These are phyloP conservation scores for Prochilodus magdalenae DNA, from an alignment of 2,113 vertebrate species.

Conservation along the genomic window DNA sequence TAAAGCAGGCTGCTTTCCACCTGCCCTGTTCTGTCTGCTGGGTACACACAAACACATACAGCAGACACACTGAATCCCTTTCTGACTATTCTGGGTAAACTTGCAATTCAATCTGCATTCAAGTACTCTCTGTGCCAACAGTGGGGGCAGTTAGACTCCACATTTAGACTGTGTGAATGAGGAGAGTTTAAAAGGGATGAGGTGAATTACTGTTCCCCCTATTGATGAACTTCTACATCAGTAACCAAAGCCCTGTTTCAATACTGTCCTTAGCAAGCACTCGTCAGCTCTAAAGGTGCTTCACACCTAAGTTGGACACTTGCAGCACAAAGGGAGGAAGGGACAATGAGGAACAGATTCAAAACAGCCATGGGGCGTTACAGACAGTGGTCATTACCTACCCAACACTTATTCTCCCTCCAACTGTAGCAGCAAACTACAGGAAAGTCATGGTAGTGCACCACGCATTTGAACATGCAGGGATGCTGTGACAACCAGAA, in stretches of 20 bases:
- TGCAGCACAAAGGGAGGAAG: no score
- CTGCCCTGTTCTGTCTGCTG: conserved; percentile 1
- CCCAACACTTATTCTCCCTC: no score
- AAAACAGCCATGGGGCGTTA: no score
- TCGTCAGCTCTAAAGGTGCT: not conserved
- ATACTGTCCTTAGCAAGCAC: not conserved
- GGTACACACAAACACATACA: conserved; percentile 9
- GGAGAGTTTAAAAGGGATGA: conserved; percentile 17
- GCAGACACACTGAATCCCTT: conserved; percentile 37
- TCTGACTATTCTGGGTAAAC: conserved; percentile 75
- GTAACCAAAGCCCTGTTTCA: not conserved
- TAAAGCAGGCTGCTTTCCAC: not conserved
- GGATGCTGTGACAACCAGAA: no score
- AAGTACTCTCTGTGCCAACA: conserved; percentile 14
- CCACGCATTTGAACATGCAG: no score
- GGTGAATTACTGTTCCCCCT: not conserved
- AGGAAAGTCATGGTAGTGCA: no score
- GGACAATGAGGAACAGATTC: no score
- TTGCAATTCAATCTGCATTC: conserved; percentile 72
- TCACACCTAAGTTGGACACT: no score
- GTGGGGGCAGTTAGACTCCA: conserved; percentile 4
- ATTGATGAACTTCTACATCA: not conserved
- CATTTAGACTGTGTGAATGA: conserved; percentile 28
- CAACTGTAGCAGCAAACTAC: no score
- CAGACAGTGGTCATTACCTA: no score